Evolutionary conservation across 1,140 invertebrate species (phyloP).

Genomic region (Himalopsyche phryganea): DNA sequence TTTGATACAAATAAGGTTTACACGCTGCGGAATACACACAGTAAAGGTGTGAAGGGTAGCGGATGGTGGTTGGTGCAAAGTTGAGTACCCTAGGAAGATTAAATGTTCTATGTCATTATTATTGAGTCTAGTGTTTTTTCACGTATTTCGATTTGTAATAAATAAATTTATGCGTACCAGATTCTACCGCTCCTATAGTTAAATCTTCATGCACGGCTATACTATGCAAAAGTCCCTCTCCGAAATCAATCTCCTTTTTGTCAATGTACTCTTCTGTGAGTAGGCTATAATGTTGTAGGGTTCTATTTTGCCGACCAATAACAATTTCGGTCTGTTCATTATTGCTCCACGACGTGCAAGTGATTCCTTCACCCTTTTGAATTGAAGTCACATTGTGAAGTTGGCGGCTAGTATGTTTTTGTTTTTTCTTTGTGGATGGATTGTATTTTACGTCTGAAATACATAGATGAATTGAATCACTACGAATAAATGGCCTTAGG

Average conservation of each 20-base stretch:
- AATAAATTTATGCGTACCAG: no score
- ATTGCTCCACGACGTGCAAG: conserved; percentile 66
- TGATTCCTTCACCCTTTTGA: conserved; percentile 57
- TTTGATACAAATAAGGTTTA: no score
- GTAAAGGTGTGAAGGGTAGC: no score
- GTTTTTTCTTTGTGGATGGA: conserved; percentile 43
- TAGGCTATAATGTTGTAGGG: conserved; percentile 17
- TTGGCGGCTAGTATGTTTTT: conserved; percentile 49
- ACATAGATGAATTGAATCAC: no score
- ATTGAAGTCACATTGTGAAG: conserved; percentile 48
- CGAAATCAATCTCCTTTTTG: conserved; percentile 14
- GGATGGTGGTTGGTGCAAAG: no score
- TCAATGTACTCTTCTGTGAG: conserved; percentile 6
- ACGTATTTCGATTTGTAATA: no score
- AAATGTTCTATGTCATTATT: no score
- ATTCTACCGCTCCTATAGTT: conserved; percentile 8
- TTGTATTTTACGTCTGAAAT: conserved; percentile 48
- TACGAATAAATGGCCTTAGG: no score
- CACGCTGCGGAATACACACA: no score
- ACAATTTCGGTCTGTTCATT: conserved; percentile 64
- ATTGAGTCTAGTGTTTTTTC: no score
- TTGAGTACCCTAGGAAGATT: no score
- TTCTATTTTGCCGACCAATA: conserved; percentile 51
- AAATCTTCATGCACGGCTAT: conserved; percentile 11
- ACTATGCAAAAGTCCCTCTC: conserved; percentile 17